Base-by-base conservation (phyloP, 2,888 invertebrate species). In the Drosophila paucipuncta region DNA sequence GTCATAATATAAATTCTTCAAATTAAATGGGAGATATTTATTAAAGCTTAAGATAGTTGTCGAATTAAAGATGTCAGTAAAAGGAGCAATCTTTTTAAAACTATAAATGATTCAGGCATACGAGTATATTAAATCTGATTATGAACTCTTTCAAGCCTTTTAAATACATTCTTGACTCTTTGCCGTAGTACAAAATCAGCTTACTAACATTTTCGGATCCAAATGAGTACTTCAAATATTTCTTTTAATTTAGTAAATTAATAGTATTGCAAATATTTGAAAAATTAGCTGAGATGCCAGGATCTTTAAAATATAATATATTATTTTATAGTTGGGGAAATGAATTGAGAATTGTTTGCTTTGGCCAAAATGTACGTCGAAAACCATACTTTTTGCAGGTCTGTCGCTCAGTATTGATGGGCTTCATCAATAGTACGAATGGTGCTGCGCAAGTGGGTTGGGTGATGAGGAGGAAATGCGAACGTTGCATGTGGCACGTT, bases 401-500 rank as follows among this genome's bases (percentile, higher is more conserved):
- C 41, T 47, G 41, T 30, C 16, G 64, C 64, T 33, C 31, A 16
- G 33, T n/a, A 41, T 71, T 61, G 63, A 53, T 62, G 61, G 60
- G 73, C 55, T 64, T 37, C 64, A 60, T 57, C 55, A 61, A 53
- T 68, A 25, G 47, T 25, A 25, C 9, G 25, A 22, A 43, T 55
- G 18, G n/a, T 28, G 55, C 18, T 49, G 52, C 13, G 43, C 3
- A 16, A 11, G 37, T 16, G 25, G n/a, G 25, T 5, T 35, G 13
- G 35, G 35, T 13, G 35, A 13, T 35, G 43, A 18, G 31, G 53
- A 6, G 41, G 47, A 11, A 33, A 50, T 50, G 63, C 55, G 79
- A 53, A 22, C 52, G 68, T 53, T 76, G 76, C 76, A 76, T 82
- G 72, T 69, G 82, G 61, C 73, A 80, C 75, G 74, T 79, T 66